Percentiles rank a stretch among this genome's conserved stretches.
Evolutionary conservation across 1,140 invertebrate species (phyloP).

Genomic region (Drosophila quadrilineata): DNA sequence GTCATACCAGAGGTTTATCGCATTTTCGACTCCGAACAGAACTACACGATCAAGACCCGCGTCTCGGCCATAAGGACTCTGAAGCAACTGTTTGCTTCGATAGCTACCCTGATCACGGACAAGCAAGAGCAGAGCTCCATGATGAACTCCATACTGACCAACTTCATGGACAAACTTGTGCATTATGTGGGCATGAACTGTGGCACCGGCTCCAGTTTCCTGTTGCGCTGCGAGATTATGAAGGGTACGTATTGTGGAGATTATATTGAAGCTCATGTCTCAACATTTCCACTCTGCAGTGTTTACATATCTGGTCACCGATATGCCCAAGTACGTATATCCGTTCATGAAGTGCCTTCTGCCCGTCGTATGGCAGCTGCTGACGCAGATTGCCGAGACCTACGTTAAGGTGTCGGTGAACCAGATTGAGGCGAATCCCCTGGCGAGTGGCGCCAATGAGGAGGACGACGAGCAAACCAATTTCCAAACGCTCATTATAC

Average conservation of each 20-base stretch:
- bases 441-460: slow-evolving; percentile 58
- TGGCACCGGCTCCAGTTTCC: slow-evolving; percentile 84
- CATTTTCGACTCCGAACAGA: slow-evolving; percentile 86
- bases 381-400: slow-evolving; percentile 86
- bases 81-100: slow-evolving; percentile 80
- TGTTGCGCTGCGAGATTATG: slow-evolving; percentile 88
- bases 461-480: slow-evolving; percentile 86
- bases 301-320: slow-evolving; percentile 85
- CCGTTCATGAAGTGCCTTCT: slow-evolving; percentile 86
- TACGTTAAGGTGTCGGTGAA: slow-evolving; percentile 79
- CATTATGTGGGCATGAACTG: slow-evolving; percentile 84
- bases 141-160: slow-evolving; percentile 86
- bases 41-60: slow-evolving; percentile 80
- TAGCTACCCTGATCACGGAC: slow-evolving; percentile 84
- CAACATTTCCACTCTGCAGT: slow-evolving; percentile 52
- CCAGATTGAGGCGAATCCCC: slow-evolving; percentile 66
- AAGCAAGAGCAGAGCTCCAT: slow-evolving; percentile 87
- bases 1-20: slow-evolving; percentile 90
- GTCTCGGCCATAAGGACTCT: slow-evolving; percentile 73
- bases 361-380: slow-evolving; percentile 87
- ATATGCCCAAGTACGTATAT: slow-evolving; percentile 86
- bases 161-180: slow-evolving; percentile 88
- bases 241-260: slow-evolving; percentile 82
- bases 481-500: slow-evolving; percentile 89
- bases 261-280: neutral